phyloP scores from a whole-genome alignment of 2,797 vertebrate genomes.

The Hephaestus fuliginosus region DNA sequence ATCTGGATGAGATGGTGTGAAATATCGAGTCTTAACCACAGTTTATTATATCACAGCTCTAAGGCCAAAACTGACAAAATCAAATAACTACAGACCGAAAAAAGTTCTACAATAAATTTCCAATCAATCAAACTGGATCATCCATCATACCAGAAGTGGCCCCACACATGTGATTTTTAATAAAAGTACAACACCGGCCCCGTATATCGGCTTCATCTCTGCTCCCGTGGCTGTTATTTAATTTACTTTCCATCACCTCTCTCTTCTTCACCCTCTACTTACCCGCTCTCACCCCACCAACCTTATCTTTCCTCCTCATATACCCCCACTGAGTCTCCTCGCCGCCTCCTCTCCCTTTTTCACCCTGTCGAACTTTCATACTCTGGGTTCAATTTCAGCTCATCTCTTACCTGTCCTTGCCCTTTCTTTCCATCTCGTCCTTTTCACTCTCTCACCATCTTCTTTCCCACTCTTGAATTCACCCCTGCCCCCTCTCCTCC shows the following conservation, averaged over 20 bases:
- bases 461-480: constrained; percentile 36
- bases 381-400: constrained; percentile 59
- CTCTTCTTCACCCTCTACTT: constrained; percentile 47
- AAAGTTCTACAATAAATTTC: constrained; percentile 19
- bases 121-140: constrained; percentile 47
- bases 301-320: constrained; percentile 54
- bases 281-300: constrained; percentile 37
- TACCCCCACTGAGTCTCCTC: constrained; percentile 10
- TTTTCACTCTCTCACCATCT: constrained; percentile 56
- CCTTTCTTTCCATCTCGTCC: constrained; percentile 49
- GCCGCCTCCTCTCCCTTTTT: neutral
- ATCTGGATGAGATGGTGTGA: neutral
- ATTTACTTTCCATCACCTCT: constrained; percentile 63
- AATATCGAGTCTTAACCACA: too few species aligned
- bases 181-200: constrained; percentile 47
- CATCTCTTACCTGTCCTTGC: constrained; percentile 52
- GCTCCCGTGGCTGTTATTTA: constrained; percentile 60
- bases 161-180: constrained; percentile 48
- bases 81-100: constrained; percentile 28
- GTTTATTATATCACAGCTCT: neutral
- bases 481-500: constrained; percentile 3
- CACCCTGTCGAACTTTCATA: constrained; percentile 34
- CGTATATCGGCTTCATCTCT: constrained; percentile 28
- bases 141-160: neutral
- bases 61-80: neutral